Evolutionary conservation across 2,888 invertebrate genomes (phyloP).

Genomic region (Gisinianus flammeolus): DNA sequence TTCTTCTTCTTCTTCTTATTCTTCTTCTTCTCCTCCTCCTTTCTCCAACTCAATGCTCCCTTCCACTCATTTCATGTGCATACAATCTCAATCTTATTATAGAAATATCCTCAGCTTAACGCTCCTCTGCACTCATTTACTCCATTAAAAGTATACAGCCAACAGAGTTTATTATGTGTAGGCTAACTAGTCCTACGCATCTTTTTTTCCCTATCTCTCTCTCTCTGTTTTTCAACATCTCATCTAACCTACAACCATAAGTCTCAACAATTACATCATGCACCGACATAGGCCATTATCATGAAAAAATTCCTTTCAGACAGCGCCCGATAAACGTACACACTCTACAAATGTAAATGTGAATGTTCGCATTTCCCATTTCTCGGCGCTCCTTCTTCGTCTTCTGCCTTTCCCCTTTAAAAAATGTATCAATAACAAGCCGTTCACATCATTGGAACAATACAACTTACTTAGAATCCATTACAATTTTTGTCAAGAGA

Average conservation of each 20-base stretch:
- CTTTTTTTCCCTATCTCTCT: constrained; percentile 10
- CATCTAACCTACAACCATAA: background rate
- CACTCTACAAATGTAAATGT: background rate
- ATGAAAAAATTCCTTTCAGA: constrained; percentile 2
- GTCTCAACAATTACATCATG: background rate
- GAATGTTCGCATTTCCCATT: background rate
- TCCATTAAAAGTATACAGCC: constrained; percentile 4
- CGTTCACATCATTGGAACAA: constrained; percentile 1
- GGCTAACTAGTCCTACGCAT: background rate
- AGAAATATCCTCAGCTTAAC: constrained; percentile 7
- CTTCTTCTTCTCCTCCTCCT: background rate
- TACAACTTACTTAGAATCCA: background rate
- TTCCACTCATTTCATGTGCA: constrained; percentile 5
- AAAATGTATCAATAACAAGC: constrained; percentile 2
- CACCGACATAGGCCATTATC: constrained; percentile 11
- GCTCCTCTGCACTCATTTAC: constrained; percentile 1
- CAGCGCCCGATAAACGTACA: background rate
- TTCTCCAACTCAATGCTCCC: constrained; percentile 7
- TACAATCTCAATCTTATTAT: background rate
- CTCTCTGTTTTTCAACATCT: background rate
- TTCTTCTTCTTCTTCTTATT: too few relatives aligned
- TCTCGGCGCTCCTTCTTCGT: too few relatives aligned
- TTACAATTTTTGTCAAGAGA: background rate
- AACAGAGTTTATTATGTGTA: too few relatives aligned
- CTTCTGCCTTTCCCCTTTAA: too few relatives aligned